A percentile compares a stretch with the other conserved stretches of the same genome.
Evolutionary conservation across 1,140 invertebrate genomes (phyloP).

Genomic region (Pachypsylla venusta): DNA sequence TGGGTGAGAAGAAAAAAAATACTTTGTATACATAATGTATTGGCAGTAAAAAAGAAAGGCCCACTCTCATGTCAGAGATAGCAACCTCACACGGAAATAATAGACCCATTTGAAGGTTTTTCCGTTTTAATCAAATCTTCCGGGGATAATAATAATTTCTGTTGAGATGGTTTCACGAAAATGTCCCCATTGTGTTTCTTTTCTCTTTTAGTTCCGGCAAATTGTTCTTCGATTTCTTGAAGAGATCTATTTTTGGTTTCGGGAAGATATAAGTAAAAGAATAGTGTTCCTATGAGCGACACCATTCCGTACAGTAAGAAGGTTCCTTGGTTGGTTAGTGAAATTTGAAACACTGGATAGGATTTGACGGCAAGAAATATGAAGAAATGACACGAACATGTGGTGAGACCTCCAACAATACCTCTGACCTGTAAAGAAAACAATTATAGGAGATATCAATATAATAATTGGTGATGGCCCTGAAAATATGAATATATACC

Average conservation of each 20-base stretch:
- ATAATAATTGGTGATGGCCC: no score
- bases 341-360: conserved; percentile 38
- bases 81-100: not conserved
- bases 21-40: no score
- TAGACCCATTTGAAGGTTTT: not conserved
- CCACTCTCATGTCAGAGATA: no score
- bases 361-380: conserved; percentile 53
- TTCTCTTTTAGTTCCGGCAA: conserved; percentile 37
- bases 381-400: conserved; percentile 43
- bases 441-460: no score
- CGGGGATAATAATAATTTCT: not conserved
- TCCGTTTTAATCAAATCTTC: not conserved
- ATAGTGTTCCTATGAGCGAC: conserved; percentile 37
- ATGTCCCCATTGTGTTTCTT: conserved; percentile 23
- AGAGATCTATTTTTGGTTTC: conserved; percentile 63
- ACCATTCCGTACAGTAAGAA: conserved; percentile 46
- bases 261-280: conserved; percentile 49
- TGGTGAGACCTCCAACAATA: conserved; percentile 47
- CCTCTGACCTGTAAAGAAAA: conserved; percentile 40
- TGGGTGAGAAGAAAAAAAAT: no score
- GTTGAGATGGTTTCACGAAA: not conserved
- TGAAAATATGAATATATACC: no score
- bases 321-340: conserved; percentile 39
- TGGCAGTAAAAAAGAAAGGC: no score
- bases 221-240: conserved; percentile 61